Percentiles rank a stretch among this genome's conserved stretches.
phyloP scores from a whole-genome alignment of 2,113 vertebrate genomes.

The Hemiscyllium ocellatum region DNA sequence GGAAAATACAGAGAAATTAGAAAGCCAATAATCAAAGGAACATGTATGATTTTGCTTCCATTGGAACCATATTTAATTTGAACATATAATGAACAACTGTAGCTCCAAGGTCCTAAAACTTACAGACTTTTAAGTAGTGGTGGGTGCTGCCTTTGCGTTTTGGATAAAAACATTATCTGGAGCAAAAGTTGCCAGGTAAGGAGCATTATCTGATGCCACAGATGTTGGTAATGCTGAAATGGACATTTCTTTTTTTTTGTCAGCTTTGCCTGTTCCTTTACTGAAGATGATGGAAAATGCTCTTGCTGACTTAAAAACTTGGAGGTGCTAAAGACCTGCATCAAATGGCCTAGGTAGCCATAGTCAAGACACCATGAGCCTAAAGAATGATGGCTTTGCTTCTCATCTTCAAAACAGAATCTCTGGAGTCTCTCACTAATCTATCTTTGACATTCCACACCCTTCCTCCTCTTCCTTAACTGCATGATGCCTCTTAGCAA shows the following conservation, averaged over 20 bases:
- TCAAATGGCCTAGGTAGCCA: not conserved
- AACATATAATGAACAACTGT: not conserved
- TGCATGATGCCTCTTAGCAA: not conserved
- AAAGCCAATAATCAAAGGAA: not conserved
- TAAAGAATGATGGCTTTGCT: not conserved
- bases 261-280: not conserved
- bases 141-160: not conserved
- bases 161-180: not conserved
- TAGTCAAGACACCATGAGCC: not conserved
- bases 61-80: not conserved
- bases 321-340: not conserved
- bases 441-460: not conserved
- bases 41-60: not conserved
- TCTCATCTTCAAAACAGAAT: not conserved
- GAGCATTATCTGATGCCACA: not conserved
- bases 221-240: not conserved
- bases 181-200: not conserved
- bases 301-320: not conserved
- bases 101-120: not conserved
- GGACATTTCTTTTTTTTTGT: not conserved
- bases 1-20: not conserved
- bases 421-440: not conserved
- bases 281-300: not conserved
- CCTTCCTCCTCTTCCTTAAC: not conserved
- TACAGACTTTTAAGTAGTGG: not conserved